Evolutionary conservation across 2,113 vertebrate species (phyloP), one percentile per base, ranked within the genome.

Genomic region (Bungarus multicinctus): DNA sequence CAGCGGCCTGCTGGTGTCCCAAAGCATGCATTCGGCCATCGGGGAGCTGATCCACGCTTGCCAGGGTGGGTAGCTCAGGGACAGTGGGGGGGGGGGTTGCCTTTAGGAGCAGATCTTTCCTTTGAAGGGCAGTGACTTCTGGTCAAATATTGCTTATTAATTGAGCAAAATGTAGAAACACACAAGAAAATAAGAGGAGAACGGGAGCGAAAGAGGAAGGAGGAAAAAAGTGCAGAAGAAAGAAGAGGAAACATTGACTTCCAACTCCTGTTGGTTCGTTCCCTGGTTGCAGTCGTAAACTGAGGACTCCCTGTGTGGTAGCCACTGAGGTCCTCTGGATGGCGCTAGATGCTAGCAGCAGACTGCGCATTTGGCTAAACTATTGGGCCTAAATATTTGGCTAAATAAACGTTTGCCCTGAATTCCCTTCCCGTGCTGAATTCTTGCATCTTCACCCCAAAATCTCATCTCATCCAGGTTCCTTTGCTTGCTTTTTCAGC

Each of bases 21-120:
- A 96, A 89, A 98, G 97, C 74, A 97, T 95, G 94, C 95, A 60
- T 10, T 93, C 97, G 0, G 98, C 98, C 1, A 89, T 99, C 2
- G 97, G 97, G 54, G 96, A 97, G 54, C 94, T 99, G 5, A 95
- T 99, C 89, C 96, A 91, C 1, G 98, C 97, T 0, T 98, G 98
- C 94, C 98, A 97, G 92, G 98, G 99, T 99, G 96, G 97, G 98
- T 50, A 8, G 3, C 0, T 0, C 23, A 12, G 81, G 27, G 11
- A n/a, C 30, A 14, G 11, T 1, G 27, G 10, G 1, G 4, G 11
- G 11, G 9, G 27, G 23, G 10, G 1, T 12, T 27, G 10, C 2
- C 60, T 64, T n/a, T 12, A n/a, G 60, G 11, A n/a, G 30, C 30
- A 69, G 30, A 12, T 12, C 12, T 11, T 30, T 69, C 27, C 12